Conservation (phyloP, 2,797 vertebrate species). For the Danio jaintianensis region DNA sequence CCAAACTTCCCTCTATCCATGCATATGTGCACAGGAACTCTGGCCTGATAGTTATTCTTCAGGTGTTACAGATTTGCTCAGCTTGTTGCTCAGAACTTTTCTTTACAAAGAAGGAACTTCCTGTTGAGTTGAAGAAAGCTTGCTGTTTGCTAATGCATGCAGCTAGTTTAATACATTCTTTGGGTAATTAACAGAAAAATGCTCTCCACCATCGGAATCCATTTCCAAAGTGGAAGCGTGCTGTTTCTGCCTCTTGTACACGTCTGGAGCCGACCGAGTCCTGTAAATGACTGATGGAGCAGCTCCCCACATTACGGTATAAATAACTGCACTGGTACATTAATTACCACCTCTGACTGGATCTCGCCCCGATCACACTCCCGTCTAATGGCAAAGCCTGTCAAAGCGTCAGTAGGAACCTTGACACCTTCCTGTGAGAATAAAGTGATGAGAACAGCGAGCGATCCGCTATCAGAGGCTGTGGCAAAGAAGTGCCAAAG, state of each 20-base stretch:
- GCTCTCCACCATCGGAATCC: conserved; percentile 54
- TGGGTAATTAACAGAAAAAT: conserved; percentile 64
- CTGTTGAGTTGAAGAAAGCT: neutral
- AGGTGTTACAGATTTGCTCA: neutral
- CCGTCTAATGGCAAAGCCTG: conserved; percentile 63
- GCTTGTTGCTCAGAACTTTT: conserved; percentile 2
- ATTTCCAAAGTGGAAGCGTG: conserved; percentile 52
- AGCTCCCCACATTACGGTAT: conserved; percentile 66
- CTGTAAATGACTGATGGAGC: conserved; percentile 61
- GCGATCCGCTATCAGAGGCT: conserved; percentile 50
- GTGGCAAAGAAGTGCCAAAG: conserved; percentile 57
- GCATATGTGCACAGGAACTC: too few species aligned
- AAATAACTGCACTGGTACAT: conserved; percentile 70
- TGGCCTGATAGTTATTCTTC: neutral
- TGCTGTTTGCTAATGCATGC: neutral
- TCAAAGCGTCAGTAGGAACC: conserved; percentile 64
- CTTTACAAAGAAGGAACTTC: conserved; percentile 9
- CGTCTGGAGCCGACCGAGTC: conserved; percentile 52
- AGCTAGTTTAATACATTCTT: conserved; percentile 54
- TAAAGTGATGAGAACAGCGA: conserved; percentile 65
- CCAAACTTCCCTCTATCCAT: too few species aligned
- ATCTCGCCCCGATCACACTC: conserved; percentile 62
- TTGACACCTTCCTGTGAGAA: conserved; percentile 69
- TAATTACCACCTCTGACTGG: conserved; percentile 73
- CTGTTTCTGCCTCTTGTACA: conserved; percentile 53